Evolutionary conservation across 2,113 vertebrate species (phyloP), one percentile per base, ranked within the genome.

Genomic region (Brachionichthys hirsutus): DNA sequence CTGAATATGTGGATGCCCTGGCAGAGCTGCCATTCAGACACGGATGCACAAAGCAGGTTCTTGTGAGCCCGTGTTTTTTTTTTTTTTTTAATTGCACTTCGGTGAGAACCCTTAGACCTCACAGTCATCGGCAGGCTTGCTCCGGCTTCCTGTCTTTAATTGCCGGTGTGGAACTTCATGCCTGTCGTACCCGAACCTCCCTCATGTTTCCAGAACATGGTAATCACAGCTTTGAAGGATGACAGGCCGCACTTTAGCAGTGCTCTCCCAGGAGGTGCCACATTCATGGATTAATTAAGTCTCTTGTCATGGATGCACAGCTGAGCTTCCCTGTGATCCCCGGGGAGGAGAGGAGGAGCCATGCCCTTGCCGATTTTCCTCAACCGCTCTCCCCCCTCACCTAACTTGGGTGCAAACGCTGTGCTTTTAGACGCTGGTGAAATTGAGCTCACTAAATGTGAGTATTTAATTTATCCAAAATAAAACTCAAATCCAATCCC

Each of bases 221-320:
- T 84, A 80, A 89, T 81, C 62, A 81, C 61, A 73, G 52, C 2
- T 12, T 22, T 61, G n/a, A 1, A 24, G 36, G 60, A 65, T 44
- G 12, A 24, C 34, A 56, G 57, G 63, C 12, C 12, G 12, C 45
- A 60, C 47, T 78, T 77, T 64, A 22, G 62, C 58, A 68, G 64
- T 6, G 15, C 41, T 59, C 51, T 67, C 44, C 36, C 49, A 1
- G 22, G 35, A 62, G 47, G 4, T 19, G 58, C 66, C 6, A 2
- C 44, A 67, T 64, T 50, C 48, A 41, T 9, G 48, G 69, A 67
- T 67, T 80, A 76, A 87, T 77, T 75, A 82, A 73, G 47, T 62
- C 66, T 77, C 63, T 45, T 68, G 71, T 73, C 62, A 72, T 30
- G 40, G 59, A 58, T 53, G 47, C 30, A 1, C 12, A 36, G 22